phyloP scores from a whole-genome alignment of 2,797 vertebrate species.

The Danio tinwini region DNA sequence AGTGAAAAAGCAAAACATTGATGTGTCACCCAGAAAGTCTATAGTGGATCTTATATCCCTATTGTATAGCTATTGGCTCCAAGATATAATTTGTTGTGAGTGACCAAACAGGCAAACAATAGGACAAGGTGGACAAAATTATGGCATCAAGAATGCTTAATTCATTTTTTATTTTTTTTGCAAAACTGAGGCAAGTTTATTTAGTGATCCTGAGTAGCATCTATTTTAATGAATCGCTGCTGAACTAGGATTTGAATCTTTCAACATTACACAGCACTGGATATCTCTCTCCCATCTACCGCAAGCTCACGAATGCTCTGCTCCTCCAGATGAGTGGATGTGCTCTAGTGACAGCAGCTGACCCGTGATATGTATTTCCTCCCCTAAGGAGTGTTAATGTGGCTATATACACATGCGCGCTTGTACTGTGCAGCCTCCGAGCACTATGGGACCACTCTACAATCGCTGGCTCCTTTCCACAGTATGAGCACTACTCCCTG shows the following conservation, averaged over 20 bases:
- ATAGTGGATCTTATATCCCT: too few relatives aligned
- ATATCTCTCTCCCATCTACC: neutral
- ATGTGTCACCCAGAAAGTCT: too few relatives aligned
- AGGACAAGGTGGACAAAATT: too few relatives aligned
- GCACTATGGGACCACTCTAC: constrained; percentile 44
- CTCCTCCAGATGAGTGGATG: constrained; percentile 45
- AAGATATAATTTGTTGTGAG: too few relatives aligned
- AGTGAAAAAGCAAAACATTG: too few relatives aligned
- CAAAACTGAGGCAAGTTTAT: too few relatives aligned
- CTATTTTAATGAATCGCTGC: neutral
- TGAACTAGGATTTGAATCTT: neutral
- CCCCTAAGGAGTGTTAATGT: constrained; percentile 50
- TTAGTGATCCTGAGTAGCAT: too few relatives aligned
- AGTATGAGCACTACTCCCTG: constrained; percentile 43
- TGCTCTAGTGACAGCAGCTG: constrained; percentile 52
- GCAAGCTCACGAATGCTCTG: neutral
- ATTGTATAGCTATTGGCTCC: too few relatives aligned
- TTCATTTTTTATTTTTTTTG: too few relatives aligned
- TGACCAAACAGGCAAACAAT: too few relatives aligned
- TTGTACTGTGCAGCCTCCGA: constrained; percentile 23
- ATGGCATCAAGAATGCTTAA: too few relatives aligned
- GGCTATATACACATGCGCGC: constrained; percentile 25
- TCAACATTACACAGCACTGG: neutral
- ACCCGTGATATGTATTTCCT: constrained; percentile 58
- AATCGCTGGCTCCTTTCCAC: constrained; percentile 52